A percentile compares a stretch with the other conserved stretches of the same genome.
phyloP scores from a whole-genome alignment of 1,140 invertebrate genomes.

The Drosophila albomicans region DNA sequence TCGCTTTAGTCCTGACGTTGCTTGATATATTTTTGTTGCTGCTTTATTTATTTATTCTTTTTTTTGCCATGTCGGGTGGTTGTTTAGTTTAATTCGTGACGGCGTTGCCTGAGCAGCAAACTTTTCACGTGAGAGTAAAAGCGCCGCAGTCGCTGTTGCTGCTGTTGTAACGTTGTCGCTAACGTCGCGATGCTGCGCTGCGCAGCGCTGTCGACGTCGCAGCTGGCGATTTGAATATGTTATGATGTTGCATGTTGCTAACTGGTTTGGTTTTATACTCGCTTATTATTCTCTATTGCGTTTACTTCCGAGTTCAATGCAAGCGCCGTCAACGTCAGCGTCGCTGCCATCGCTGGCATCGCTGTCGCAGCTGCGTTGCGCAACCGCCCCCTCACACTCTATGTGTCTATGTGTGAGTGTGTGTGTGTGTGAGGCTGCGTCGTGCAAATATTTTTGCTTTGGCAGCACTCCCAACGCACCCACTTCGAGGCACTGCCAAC shows the following conservation, averaged over 20 bases:
- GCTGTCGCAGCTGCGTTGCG: conserved; percentile 61
- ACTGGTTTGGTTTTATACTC: conserved; percentile 69
- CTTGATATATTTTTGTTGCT: conserved; percentile 15
- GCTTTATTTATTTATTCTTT: conserved; percentile 33
- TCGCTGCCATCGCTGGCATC: conserved; percentile 17
- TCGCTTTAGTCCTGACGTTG: background rate
- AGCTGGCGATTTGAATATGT: conserved; percentile 76
- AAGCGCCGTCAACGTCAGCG: conserved; percentile 36
- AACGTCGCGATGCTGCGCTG: conserved; percentile 44
- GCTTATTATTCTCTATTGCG: conserved; percentile 75
- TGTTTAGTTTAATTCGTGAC: conserved; percentile 80
- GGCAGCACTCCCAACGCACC: conserved; percentile 56
- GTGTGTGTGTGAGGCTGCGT: conserved; percentile 62
- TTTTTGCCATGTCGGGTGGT: conserved; percentile 55
- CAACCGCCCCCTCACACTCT: conserved; percentile 70
- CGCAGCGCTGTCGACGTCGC: conserved; percentile 6
- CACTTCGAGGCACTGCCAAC: conserved; percentile 51
- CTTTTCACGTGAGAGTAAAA: conserved; percentile 81
- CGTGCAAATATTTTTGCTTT: conserved; percentile 75
- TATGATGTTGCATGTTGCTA: conserved; percentile 77
- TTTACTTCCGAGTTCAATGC: conserved; percentile 81
- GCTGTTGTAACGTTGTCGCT: conserved; percentile 51
- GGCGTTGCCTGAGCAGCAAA: conserved; percentile 62
- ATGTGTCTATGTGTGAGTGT: conserved; percentile 29
- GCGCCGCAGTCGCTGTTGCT: conserved; percentile 36